Percentiles rank a stretch among this genome's conserved stretches.
phyloP scores from a whole-genome alignment of 2,888 invertebrate species.

The Aphodius granarius region DNA sequence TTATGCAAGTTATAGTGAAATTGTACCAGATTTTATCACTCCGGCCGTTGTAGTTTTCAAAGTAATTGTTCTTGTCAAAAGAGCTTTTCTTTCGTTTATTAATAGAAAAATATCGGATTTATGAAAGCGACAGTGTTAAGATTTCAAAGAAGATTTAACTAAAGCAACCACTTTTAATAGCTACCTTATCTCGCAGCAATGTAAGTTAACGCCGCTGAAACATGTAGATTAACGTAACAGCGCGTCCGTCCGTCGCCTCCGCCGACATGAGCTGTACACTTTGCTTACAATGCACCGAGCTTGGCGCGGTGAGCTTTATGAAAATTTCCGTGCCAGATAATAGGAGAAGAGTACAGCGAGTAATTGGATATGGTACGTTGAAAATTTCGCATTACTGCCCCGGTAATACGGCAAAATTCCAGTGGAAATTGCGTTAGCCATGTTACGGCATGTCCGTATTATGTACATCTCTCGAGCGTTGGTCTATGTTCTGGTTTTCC shows the following conservation, averaged over 20 bases:
- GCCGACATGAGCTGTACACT: background rate
- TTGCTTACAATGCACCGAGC: background rate
- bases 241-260: background rate
- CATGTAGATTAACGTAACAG: background rate
- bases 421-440: background rate
- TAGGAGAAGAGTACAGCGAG: background rate
- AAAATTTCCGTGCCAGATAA: background rate
- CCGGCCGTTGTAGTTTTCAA: no score
- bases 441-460: background rate
- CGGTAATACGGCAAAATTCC: background rate
- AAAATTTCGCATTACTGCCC: background rate
- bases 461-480: background rate
- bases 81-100: no score
- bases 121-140: background rate
- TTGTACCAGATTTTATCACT: no score
- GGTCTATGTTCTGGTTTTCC: background rate
- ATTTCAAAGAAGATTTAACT: background rate
- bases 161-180: background rate
- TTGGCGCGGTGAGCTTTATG: background rate
- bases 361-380: background rate
- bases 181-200: background rate
- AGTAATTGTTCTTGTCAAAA: no score
- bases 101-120: background rate
- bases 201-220: background rate
- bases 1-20: no score